phyloP scores from a whole-genome alignment of 1,140 invertebrate genomes.

The Meloidogyne floridensis region DNA sequence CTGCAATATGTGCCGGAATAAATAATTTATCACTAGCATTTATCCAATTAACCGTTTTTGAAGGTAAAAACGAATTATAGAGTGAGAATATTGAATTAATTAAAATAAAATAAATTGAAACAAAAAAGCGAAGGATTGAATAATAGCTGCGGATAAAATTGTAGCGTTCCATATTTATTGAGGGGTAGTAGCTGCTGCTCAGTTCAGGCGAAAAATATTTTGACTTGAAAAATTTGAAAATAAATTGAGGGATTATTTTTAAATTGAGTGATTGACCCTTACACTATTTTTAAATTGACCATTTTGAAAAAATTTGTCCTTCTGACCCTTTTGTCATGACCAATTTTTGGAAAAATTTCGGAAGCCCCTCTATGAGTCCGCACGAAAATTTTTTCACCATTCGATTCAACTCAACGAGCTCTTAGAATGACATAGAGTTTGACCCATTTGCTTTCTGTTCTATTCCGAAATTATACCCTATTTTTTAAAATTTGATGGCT shows the following conservation, averaged over 20 bases:
- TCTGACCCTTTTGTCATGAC: no score
- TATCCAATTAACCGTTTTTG: constrained; percentile 22
- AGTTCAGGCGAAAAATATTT: neutral
- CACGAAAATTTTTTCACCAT: no score
- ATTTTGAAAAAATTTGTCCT: no score
- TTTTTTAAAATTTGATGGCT: no score
- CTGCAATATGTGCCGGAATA: constrained; percentile 53
- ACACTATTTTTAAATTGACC: no score
- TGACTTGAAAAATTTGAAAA: neutral
- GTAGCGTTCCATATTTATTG: constrained; percentile 17
- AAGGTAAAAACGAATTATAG: constrained; percentile 13
- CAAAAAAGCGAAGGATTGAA: constrained; percentile 29
- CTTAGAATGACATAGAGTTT: no score
- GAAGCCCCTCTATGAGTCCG: no score
- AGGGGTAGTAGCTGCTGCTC: neutral
- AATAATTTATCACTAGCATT: constrained; percentile 40
- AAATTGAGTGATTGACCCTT: no score
- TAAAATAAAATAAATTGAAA: constrained; percentile 36
- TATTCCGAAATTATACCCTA: no score
- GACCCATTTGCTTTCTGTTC: no score
- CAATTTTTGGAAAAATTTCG: no score
- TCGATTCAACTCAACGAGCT: no score
- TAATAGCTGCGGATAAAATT: constrained; percentile 25
- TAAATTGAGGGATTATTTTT: neutral
- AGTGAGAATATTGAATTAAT: constrained; percentile 22